These are phyloP conservation scores for Menidia beryllina DNA, from an alignment of 2,113 vertebrate species.

Conservation along the genomic window DNA sequence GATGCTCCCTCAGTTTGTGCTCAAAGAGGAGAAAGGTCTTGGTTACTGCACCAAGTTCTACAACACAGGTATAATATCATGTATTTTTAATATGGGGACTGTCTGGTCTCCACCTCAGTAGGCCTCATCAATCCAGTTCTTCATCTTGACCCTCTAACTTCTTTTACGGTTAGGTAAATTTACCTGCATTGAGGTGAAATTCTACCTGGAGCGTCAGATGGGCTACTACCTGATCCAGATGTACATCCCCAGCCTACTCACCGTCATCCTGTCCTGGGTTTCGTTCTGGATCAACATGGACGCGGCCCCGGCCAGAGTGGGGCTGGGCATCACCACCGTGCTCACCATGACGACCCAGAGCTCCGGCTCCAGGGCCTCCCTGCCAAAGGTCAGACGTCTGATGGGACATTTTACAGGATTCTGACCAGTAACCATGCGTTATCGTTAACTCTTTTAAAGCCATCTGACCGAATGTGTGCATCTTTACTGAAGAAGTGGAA, in stretches of 20 bases:
- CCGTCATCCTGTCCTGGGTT: slow-evolving; percentile 95
- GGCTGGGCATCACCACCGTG: slow-evolving; percentile 94
- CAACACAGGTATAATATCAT: slow-evolving; percentile 88
- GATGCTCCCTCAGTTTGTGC: slow-evolving; percentile 92
- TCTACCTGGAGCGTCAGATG: slow-evolving; percentile 96
- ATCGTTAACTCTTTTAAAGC: too few species aligned
- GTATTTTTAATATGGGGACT: background rate
- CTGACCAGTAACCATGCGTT: too few species aligned
- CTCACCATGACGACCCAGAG: slow-evolving; percentile 98
- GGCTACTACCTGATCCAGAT: slow-evolving; percentile 98
- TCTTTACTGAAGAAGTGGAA: too few species aligned
- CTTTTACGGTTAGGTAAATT: slow-evolving; percentile 87
- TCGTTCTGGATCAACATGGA: slow-evolving; percentile 99
- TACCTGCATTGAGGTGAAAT: slow-evolving; percentile 96
- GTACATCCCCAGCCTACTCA: slow-evolving; percentile 96
- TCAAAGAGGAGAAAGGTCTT: slow-evolving; percentile 91
- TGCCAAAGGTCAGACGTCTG: slow-evolving; percentile 87
- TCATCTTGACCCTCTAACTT: slow-evolving; percentile 50
- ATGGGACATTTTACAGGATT: background rate
- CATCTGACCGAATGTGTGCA: too few species aligned
- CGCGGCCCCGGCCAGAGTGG: slow-evolving; percentile 90
- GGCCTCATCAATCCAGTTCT: slow-evolving; percentile 23
- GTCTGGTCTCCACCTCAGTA: background rate
- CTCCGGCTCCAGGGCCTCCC: slow-evolving; percentile 91
- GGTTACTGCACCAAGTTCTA: slow-evolving; percentile 95